phyloP scores from a whole-genome alignment of 2,797 vertebrate genomes.

The Enteromius treurensis region DNA sequence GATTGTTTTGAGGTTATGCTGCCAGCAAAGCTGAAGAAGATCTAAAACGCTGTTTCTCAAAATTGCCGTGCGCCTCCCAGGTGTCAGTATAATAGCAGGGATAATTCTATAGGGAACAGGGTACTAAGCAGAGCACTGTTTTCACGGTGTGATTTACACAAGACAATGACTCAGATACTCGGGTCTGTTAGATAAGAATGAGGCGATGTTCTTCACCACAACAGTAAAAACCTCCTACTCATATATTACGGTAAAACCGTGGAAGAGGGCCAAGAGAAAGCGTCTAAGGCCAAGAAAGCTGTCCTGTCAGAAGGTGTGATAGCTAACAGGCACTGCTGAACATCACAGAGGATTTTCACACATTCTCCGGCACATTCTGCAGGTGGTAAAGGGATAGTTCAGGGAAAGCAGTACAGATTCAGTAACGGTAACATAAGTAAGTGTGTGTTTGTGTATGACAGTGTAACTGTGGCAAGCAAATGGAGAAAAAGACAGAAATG shows the following conservation, averaged over 20 bases:
- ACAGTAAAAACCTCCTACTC: constrained; percentile 4
- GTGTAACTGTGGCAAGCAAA: constrained; percentile 13
- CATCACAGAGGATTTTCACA: constrained; percentile 35
- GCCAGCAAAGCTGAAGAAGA: constrained; percentile 4
- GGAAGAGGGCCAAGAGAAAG: not conserved
- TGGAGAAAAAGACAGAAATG: constrained; percentile 12
- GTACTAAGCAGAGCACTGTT: not conserved
- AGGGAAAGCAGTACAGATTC: not conserved
- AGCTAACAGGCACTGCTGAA: constrained; percentile 3
- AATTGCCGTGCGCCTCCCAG: constrained; percentile 19
- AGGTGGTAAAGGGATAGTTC: not conserved
- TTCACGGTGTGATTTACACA: constrained; percentile 34
- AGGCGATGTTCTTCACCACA: constrained; percentile 1
- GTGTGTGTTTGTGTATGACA: not conserved
- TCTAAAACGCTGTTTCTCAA: constrained; percentile 20
- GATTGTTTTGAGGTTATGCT: constrained; percentile 16
- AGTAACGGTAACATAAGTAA: constrained; percentile 6
- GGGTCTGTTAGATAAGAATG: constrained; percentile 24
- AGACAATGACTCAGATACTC: constrained; percentile 8
- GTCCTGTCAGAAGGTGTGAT: constrained; percentile 19
- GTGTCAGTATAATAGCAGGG: constrained; percentile 33
- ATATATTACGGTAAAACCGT: not conserved
- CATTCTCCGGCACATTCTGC: constrained; percentile 11
- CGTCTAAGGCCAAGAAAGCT: constrained; percentile 15
- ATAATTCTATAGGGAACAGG: constrained; percentile 23